Conservation (phyloP, 2,888 invertebrate species). For the Malthinus seriepunctatus region DNA sequence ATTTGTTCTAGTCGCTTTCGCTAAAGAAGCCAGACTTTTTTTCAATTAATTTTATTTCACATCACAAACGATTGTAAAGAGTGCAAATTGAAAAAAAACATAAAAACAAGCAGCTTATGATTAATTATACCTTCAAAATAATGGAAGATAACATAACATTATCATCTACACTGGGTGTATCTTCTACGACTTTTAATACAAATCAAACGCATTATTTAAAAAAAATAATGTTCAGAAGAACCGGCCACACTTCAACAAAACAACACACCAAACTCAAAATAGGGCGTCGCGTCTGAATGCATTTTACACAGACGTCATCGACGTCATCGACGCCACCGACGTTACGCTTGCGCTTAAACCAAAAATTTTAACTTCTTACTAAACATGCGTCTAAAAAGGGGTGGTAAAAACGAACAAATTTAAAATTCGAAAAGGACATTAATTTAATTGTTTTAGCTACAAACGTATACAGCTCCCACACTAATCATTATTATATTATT, state of each 20-base stretch:
- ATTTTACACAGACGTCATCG: slow-evolving; percentile 31
- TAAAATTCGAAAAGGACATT: not conserved
- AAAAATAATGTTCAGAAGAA: slow-evolving; percentile 7
- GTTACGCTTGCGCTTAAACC: slow-evolving; percentile 27
- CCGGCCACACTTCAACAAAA: slow-evolving; percentile 15
- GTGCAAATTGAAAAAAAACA: too few species aligned
- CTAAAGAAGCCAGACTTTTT: too few species aligned
- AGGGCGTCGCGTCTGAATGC: slow-evolving; percentile 34
- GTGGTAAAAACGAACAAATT: slow-evolving; percentile 14
- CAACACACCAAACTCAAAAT: slow-evolving; percentile 25
- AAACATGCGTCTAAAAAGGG: slow-evolving; percentile 27
- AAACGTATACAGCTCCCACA: too few species aligned
- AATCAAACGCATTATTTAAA: slow-evolving; percentile 18
- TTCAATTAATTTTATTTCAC: too few species aligned
- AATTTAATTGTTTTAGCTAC: too few species aligned
- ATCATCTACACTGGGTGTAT: slow-evolving; percentile 29
- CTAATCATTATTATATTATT: too few species aligned
- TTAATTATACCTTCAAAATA: slow-evolving; percentile 20
- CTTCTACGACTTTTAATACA: slow-evolving; percentile 10
- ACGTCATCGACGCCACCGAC: slow-evolving; percentile 27
- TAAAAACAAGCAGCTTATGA: not conserved
- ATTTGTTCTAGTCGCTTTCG: too few species aligned
- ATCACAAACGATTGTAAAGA: too few species aligned
- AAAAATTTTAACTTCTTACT: slow-evolving; percentile 23
- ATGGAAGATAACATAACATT: slow-evolving; percentile 15